Evolutionary conservation across 2,113 vertebrate genomes (phyloP).

Genomic region (Gadus macrocephalus): DNA sequence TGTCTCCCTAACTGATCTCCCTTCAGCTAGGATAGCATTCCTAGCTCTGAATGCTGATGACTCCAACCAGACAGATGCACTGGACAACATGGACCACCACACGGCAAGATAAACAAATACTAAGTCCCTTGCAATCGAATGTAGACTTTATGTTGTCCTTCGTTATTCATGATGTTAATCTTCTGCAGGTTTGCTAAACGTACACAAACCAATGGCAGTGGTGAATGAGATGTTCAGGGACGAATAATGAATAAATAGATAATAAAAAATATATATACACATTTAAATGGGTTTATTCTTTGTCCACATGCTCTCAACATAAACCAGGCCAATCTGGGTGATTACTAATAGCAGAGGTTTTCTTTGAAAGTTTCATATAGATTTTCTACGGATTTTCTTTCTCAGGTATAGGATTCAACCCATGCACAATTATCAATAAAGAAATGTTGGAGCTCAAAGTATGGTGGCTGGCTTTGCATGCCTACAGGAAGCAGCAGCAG

Average conservation of each 20-base stretch:
- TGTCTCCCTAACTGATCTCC: too few species aligned
- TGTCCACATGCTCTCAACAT: background rate
- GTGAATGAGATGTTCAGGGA: background rate
- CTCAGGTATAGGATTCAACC: background rate
- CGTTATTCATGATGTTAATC: too few species aligned
- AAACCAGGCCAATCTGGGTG: background rate
- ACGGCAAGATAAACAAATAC: too few species aligned
- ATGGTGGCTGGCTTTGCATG: background rate
- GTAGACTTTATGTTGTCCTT: too few species aligned
- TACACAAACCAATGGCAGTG: background rate
- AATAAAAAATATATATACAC: background rate
- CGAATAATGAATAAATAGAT: too few species aligned
- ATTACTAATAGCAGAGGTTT: background rate
- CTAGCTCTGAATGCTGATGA: too few species aligned
- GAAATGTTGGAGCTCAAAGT: background rate
- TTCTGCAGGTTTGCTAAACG: background rate
- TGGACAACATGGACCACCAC: too few species aligned
- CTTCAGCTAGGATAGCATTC: too few species aligned
- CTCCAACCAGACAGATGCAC: too few species aligned
- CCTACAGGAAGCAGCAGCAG: conserved; percentile 4
- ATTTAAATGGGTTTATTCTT: background rate
- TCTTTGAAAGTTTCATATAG: background rate
- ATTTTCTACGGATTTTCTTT: background rate
- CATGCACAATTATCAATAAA: background rate
- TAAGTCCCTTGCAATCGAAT: too few species aligned